Evolutionary conservation across 2,113 vertebrate species (phyloP).

Genomic region (Enhydra lutris): DNA sequence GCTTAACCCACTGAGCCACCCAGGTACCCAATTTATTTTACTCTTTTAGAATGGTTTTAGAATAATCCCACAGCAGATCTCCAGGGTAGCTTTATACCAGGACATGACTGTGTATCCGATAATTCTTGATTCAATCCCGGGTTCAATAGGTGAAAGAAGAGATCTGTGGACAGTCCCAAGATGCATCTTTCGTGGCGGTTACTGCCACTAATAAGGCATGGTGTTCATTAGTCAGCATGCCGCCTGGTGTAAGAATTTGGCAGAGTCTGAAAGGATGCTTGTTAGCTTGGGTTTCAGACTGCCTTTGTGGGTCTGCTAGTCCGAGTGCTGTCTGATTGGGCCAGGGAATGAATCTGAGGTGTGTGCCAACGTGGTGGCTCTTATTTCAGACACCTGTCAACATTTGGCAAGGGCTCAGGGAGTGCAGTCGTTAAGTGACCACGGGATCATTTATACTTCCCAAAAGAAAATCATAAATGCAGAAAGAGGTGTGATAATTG

Average conservation of each 20-base stretch:
- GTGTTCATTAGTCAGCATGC: conserved; percentile 44
- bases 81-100: background rate
- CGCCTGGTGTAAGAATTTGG: conserved; percentile 15
- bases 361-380: conserved; percentile 38
- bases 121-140: background rate
- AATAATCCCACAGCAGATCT: background rate
- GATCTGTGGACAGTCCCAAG: background rate
- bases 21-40: background rate
- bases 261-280: background rate
- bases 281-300: background rate
- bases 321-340: background rate
- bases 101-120: background rate
- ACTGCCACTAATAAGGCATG: background rate
- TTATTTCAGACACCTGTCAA: conserved; percentile 50
- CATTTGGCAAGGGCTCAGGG: conserved; percentile 28
- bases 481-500: background rate
- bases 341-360: background rate
- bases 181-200: background rate
- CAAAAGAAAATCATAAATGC: conserved; percentile 20
- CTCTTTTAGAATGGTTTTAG: background rate
- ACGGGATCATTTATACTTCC: background rate
- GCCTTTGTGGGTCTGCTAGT: background rate
- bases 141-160: background rate
- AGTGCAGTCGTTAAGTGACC: background rate
- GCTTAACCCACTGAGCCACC: background rate